phyloP scores from a whole-genome alignment of 1,140 invertebrate species.

The Calosoma granatense region DNA sequence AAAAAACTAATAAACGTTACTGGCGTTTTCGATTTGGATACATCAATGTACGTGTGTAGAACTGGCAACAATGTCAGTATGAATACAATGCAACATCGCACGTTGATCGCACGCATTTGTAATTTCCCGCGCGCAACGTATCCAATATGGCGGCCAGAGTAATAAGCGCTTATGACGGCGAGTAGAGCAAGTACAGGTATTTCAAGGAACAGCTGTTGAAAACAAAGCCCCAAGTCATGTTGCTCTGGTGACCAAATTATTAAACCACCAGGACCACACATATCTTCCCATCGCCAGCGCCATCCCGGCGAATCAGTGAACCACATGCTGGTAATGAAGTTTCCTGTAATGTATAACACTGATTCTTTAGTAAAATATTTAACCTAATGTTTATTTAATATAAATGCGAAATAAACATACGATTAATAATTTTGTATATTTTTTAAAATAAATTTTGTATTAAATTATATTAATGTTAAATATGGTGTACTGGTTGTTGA shows the following conservation, averaged over 20 bases:
- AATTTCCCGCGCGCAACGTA: conserved; percentile 43
- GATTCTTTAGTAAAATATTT: background rate
- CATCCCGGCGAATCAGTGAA: background rate
- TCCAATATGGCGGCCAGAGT: conserved; percentile 52
- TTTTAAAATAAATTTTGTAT: too few relatives aligned
- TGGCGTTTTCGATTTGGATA: conserved; percentile 23
- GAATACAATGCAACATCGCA: conserved; percentile 49
- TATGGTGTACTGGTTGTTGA: too few relatives aligned
- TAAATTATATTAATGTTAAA: too few relatives aligned
- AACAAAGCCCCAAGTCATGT: conserved; percentile 68
- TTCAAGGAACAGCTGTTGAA: conserved; percentile 64
- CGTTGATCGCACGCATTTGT: conserved; percentile 48
- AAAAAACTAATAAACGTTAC: conserved; percentile 55
- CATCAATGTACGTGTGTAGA: conserved; percentile 47
- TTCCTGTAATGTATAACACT: background rate
- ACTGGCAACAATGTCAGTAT: conserved; percentile 53
- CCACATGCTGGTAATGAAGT: background rate
- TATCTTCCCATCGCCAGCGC: conserved; percentile 60
- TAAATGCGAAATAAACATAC: too few relatives aligned
- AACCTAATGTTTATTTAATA: background rate
- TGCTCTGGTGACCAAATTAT: conserved; percentile 51
- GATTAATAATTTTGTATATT: too few relatives aligned
- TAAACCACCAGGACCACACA: conserved; percentile 57
- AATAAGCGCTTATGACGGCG: conserved; percentile 62
- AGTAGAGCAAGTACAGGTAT: conserved; percentile 59